These are phyloP conservation scores for Catamblyrhynchus diadema DNA, from an alignment of 2,797 vertebrate genomes.

Conservation along the genomic window DNA sequence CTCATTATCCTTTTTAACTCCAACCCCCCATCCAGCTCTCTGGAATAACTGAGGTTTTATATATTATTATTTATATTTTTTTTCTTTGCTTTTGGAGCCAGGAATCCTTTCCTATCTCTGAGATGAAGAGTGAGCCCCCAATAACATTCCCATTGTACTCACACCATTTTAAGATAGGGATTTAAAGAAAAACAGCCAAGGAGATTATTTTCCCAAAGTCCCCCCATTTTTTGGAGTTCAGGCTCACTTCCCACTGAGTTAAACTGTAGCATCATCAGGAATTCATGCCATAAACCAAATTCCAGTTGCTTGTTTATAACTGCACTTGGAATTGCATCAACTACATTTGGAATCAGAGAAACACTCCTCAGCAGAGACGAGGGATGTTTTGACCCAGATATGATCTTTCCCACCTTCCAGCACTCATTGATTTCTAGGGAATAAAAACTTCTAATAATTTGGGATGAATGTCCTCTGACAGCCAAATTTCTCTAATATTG, in stretches of 20 bases:
- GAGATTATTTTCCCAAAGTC: neutral
- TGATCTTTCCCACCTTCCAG: neutral
- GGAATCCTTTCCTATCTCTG: neutral
- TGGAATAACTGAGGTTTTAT: neutral
- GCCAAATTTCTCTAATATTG: neutral
- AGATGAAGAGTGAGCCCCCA: neutral
- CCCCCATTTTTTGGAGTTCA: neutral
- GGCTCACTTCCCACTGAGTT: neutral
- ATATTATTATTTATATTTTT: neutral
- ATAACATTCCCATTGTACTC: neutral
- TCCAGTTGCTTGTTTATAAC: neutral
- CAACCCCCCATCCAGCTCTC: rapidly evolving
- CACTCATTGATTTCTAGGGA: neutral
- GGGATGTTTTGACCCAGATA: neutral
- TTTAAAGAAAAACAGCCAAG: neutral
- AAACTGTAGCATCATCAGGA: neutral
- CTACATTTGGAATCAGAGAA: neutral
- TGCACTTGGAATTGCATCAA: neutral
- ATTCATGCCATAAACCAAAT: neutral
- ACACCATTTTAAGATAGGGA: neutral
- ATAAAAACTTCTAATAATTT: neutral
- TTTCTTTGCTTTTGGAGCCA: neutral
- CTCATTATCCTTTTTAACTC: neutral
- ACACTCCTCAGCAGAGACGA: neutral
- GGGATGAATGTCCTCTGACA: neutral